Percentiles rank a stretch among this genome's conserved stretches.
Conservation (phyloP, 1,140 invertebrate species). For the Adoxophyes honmai region DNA sequence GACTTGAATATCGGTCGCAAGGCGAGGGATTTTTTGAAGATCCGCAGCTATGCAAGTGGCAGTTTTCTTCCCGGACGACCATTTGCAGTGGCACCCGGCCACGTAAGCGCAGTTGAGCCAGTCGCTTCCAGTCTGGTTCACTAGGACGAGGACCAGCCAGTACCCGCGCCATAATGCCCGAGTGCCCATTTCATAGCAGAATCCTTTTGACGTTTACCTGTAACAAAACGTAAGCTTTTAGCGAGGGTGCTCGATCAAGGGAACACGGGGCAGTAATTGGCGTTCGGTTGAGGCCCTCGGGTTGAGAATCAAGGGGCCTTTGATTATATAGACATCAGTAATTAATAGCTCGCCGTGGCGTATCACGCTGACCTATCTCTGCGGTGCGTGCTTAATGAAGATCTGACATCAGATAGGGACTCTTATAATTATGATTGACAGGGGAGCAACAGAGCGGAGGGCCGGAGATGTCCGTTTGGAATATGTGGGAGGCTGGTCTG, state of each 20-base stretch:
- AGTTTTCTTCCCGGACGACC: constrained; percentile 92
- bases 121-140: constrained; percentile 74
- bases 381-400: constrained; percentile 21
- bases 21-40: constrained; percentile 83
- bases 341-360: constrained; percentile 21
- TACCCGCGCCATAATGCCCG: constrained; percentile 45
- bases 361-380: constrained; percentile 21
- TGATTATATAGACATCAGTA: constrained; percentile 8
- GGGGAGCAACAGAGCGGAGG: constrained; percentile 8
- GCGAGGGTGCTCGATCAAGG: background rate
- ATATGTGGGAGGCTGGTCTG: no score
- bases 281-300: constrained; percentile 2
- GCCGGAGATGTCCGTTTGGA: no score
- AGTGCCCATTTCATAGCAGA: constrained; percentile 65
- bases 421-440: constrained; percentile 20
- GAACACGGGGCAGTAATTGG: background rate
- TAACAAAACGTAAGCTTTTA: constrained; percentile 38
- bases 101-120: constrained; percentile 87
- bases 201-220: constrained; percentile 42
- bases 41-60: constrained; percentile 87
- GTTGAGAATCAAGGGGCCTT: constrained; percentile 16
- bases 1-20: constrained; percentile 91
- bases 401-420: constrained; percentile 18
- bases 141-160: constrained; percentile 47
- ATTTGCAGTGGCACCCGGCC: constrained; percentile 89